Evolutionary conservation across 2,888 invertebrate species (phyloP), one percentile per base, ranked within the genome.

Genomic region (Pammene fasciana): DNA sequence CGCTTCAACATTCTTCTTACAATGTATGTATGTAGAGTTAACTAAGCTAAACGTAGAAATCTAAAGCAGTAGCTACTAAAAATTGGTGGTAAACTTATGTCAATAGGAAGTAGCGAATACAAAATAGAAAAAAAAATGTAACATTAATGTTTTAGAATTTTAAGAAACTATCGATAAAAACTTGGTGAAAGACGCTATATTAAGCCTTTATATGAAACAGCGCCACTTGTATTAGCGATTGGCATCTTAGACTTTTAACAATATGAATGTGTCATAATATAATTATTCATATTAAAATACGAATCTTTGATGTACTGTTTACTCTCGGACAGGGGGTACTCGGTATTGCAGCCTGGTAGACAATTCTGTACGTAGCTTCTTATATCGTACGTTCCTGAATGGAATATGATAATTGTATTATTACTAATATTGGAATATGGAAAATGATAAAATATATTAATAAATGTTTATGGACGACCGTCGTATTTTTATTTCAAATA

Each of bases 11-110:
- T 72, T 87, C 84, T 87, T 85, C 85, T 82, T 57, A 79, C 82
- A 82, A 90, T 91, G 92, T 92, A 92, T 92, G 92, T 92, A 92
- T 92, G 92, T 92, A 92, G 92, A 91, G 91, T 82, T 86, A 91
- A 87, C 82, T 90, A 90, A 87, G 84, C 79, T 89, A 89, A 89
- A 76, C 72, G 87, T 90, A 87, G 89, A 82, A 72, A 76, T 79
- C 74, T 82, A 82, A 85, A 82, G 77, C 83, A 84, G 88, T 89
- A 90, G 90, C 82, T 83, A 82, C 86, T 86, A 86, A 85, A 60
- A 84, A 82, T 92, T 91, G 92, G 83, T 92, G 92, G 92, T 92
- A 92, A 92, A 92, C 91, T 92, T 92, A 91, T 91, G 92, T 92
- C 89, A 82, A 89, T 90, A 91, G 90, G 82, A 81, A 86, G 87